These are phyloP conservation scores for Orthonychiurus folsomi DNA, from an alignment of 2,888 invertebrate genomes.

Conservation along the genomic window DNA sequence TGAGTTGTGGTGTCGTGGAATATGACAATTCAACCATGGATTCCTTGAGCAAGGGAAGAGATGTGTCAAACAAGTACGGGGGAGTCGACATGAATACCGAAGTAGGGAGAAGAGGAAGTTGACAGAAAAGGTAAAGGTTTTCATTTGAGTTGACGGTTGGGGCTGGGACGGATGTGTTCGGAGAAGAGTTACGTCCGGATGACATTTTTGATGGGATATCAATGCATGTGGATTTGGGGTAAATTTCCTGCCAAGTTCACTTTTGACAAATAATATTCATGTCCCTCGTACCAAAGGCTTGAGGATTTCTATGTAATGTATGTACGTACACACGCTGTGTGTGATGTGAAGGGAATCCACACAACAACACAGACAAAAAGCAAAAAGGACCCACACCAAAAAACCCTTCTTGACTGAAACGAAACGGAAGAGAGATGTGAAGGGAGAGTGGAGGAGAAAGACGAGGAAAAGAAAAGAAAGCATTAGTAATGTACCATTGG, in stretches of 20 bases:
- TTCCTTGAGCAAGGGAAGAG: background rate
- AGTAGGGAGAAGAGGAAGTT: background rate
- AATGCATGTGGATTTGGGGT: constrained; percentile 35
- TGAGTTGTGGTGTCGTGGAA: background rate
- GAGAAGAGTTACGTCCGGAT: constrained; percentile 31
- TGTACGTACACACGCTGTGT: constrained; percentile 1
- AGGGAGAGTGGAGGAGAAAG: constrained; percentile 10
- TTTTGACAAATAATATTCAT: constrained; percentile 41
- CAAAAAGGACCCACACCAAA: too few relatives aligned
- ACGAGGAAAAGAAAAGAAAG: constrained; percentile 20
- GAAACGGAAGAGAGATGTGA: background rate
- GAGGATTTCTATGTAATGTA: background rate
- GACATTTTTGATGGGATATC: constrained; percentile 41
- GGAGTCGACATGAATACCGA: background rate
- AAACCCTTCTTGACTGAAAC: too few relatives aligned
- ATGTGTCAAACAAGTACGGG: background rate
- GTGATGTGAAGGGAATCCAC: too few relatives aligned
- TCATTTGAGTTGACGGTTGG: background rate
- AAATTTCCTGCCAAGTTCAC: constrained; percentile 37
- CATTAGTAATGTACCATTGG: constrained; percentile 23
- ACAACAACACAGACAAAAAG: background rate
- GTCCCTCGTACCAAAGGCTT: constrained; percentile 19
- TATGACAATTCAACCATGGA: background rate
- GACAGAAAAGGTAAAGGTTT: constrained; percentile 3
- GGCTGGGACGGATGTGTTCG: constrained; percentile 28